Evolutionary conservation across 2,888 invertebrate genomes (phyloP).

Genomic region (Dione juno): DNA sequence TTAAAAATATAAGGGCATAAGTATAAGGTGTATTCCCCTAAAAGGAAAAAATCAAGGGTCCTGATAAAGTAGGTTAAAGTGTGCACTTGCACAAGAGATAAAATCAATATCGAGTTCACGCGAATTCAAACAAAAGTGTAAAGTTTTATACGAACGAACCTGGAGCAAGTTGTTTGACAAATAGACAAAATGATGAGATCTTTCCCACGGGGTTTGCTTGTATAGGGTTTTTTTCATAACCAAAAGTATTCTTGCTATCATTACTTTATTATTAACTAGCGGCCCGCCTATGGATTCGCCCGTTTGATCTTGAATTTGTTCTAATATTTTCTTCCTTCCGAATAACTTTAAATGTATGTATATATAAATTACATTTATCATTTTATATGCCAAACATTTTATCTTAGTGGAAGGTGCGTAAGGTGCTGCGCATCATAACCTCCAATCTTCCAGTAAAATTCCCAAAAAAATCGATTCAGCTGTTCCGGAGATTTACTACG

Average conservation of each 20-base stretch:
- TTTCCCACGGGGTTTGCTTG: background rate
- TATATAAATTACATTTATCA: too few relatives aligned
- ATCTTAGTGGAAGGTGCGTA: too few relatives aligned
- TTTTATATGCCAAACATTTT: too few relatives aligned
- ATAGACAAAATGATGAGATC: conserved; percentile 11
- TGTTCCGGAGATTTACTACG: too few relatives aligned
- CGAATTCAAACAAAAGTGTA: conserved; percentile 14
- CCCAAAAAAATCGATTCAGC: too few relatives aligned
- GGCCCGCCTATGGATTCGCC: too few relatives aligned
- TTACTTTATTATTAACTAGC: background rate
- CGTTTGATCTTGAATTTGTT: too few relatives aligned
- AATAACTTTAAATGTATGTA: too few relatives aligned
- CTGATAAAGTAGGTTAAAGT: conserved; percentile 23
- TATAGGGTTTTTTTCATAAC: background rate
- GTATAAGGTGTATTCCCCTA: background rate
- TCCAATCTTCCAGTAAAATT: too few relatives aligned
- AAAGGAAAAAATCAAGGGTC: conserved; percentile 1
- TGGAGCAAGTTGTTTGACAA: conserved; percentile 3
- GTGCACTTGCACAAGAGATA: conserved; percentile 21
- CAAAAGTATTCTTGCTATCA: background rate
- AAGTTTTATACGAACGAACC: conserved; percentile 10
- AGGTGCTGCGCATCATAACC: too few relatives aligned
- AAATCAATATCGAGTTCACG: conserved; percentile 24
- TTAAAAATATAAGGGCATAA: background rate
- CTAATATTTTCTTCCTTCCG: too few relatives aligned